Percentiles rank a stretch among this genome's conserved stretches.
phyloP scores from a whole-genome alignment of 2,888 invertebrate genomes.

The Drosophila nigricruria region DNA sequence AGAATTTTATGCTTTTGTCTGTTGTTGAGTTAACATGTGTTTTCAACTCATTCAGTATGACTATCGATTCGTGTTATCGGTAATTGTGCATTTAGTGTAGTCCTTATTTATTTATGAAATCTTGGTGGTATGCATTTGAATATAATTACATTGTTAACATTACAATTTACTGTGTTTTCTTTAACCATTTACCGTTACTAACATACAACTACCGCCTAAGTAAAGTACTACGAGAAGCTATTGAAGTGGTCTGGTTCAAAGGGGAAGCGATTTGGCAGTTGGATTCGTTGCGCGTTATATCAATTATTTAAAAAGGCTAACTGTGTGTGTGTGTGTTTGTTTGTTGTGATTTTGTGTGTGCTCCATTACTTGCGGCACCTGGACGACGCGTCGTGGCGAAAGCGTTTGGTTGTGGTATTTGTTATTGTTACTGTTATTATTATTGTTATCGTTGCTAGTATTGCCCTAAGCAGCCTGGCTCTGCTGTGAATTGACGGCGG shows the following conservation, averaged over 20 bases:
- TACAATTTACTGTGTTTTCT: constrained; percentile 31
- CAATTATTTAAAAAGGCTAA: constrained; percentile 51
- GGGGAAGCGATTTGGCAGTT: constrained; percentile 77
- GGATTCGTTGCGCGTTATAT: constrained; percentile 74
- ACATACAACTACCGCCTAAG: constrained; percentile 71
- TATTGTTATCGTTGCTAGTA: constrained; percentile 18
- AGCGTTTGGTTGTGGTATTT: constrained; percentile 38
- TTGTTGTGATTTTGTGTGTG: constrained; percentile 24
- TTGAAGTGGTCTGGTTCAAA: constrained; percentile 59
- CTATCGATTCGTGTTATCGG: constrained; percentile 33
- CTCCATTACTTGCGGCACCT: constrained; percentile 36
- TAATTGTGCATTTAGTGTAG: constrained; percentile 21
- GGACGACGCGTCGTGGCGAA: constrained; percentile 50
- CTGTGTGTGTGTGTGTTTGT: constrained; percentile 31
- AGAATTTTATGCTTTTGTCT: constrained; percentile 8
- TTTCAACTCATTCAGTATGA: constrained; percentile 31
- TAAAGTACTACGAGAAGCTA: constrained; percentile 67
- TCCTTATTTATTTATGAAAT: constrained; percentile 53
- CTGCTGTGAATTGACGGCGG: constrained; percentile 59
- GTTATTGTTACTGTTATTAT: constrained; percentile 23
- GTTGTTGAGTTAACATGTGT: not conserved
- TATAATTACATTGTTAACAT: constrained; percentile 48
- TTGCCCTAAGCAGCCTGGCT: constrained; percentile 71
- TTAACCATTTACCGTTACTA: constrained; percentile 57
- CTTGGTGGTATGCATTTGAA: constrained; percentile 72